Evolutionary conservation across 1,140 invertebrate species (phyloP), one percentile per base, ranked within the genome.

Genomic region (Galleria mellonella): DNA sequence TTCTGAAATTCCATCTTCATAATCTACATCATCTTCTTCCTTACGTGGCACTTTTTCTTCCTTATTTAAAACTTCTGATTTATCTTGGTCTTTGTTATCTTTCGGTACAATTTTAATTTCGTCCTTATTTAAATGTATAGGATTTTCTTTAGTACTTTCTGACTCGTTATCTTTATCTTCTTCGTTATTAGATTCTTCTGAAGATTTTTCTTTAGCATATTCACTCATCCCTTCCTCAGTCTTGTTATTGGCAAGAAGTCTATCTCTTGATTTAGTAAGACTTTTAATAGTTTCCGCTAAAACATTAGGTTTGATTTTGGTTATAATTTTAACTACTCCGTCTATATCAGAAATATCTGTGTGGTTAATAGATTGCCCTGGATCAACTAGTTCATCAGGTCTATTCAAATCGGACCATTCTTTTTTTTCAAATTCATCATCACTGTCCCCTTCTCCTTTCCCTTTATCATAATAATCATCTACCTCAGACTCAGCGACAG

Each of bases 401-500:
- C 64, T 67, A 7, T 71, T 39, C 14, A 56, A 11, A 53, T 78
- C 74, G 0, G 73, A 72, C 76, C 77, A 84, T 23, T 82, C 75
- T 35, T 74, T 78, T 43, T 77, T 84, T 35, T 85, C 81, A 38
- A 43, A 83, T 46, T 81, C 72, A 46, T 83, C 81, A 6, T 79
- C 81, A 46, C 55, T 55, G 10, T 73, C 68, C 29, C 49, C 55
- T 14, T 69, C 76, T 10, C 69, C 74, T 55, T 68, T 62, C 17
- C 67, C 69, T 51, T 69, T 72, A 27, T 74, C 75, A 36, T 45
- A 60, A 42, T 73, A 71, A 32, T 79, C 72, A 29, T 72, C 74
- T 29, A 48, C 53, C 23, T 76, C 63, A 9, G 63, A 54, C 17
- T 73, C 75, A 12, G 65, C 69, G 1, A 69, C 64, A 1, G 74